Evolutionary conservation across 2,113 vertebrate genomes (phyloP).

Genomic region (Pseudorectes ferrugineus): DNA sequence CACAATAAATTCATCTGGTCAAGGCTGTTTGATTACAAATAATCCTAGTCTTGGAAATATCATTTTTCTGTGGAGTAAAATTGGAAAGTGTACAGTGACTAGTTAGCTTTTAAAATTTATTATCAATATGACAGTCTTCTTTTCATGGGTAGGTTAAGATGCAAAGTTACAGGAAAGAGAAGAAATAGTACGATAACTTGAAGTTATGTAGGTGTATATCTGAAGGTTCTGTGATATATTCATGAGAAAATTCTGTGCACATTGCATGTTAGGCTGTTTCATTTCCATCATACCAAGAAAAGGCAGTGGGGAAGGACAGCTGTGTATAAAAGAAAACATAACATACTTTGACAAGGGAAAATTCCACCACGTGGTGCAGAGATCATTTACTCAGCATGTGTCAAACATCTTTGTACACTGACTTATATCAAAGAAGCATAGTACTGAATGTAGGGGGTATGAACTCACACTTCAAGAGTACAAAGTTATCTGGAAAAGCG

Average conservation of each 20-base stretch:
- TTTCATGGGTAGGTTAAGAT: not conserved
- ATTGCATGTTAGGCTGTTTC: not conserved
- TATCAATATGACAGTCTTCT: not conserved
- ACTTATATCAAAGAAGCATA: not conserved
- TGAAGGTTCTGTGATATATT: not conserved
- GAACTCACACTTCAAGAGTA: not conserved
- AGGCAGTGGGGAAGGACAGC: not conserved
- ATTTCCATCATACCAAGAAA: not conserved
- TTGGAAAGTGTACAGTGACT: not conserved
- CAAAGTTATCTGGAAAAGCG: not conserved
- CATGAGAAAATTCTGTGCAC: not conserved
- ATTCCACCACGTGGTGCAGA: accelerated
- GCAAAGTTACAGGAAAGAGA: not conserved
- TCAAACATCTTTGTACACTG: not conserved
- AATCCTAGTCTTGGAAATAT: not conserved
- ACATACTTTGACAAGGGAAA: not conserved
- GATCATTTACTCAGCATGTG: not conserved
- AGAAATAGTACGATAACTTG: not conserved
- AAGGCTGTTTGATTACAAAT: not conserved
- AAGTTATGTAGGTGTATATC: not conserved
- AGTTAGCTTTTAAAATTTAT: not conserved
- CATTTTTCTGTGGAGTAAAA: not conserved
- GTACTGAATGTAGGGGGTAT: not conserved
- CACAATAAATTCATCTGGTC: not conserved
- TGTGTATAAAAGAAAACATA: not conserved